A percentile compares a stretch with the other conserved stretches of the same genome.
These are phyloP conservation scores for Lepidotrigona ventralis DNA, from an alignment of 1,140 invertebrate species.

Conservation along the genomic window DNA sequence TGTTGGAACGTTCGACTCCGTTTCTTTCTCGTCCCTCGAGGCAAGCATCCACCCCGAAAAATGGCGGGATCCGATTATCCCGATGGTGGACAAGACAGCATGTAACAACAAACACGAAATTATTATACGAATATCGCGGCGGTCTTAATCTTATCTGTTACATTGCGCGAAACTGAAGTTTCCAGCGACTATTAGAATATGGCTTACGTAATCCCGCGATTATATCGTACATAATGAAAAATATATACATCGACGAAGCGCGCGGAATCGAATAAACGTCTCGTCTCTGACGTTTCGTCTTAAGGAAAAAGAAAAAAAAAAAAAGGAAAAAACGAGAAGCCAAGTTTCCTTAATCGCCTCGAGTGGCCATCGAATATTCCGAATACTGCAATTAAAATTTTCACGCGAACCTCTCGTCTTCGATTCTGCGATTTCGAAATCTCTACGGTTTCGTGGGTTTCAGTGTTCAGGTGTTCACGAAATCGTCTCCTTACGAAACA, in stretches of 20 bases:
- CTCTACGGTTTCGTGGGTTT: no score
- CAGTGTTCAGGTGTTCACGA: neutral
- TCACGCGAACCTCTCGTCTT: neutral
- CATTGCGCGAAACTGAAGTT: neutral
- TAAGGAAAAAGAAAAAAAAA: neutral
- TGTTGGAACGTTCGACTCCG: neutral
- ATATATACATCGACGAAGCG: neutral
- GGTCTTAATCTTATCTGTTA: slow-evolving; percentile 39
- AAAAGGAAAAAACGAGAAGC: neutral
- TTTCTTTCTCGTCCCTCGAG: neutral
- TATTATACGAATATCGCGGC: slow-evolving; percentile 12
- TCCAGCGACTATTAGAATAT: slow-evolving; percentile 3
- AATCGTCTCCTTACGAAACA: neutral
- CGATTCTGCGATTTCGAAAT: neutral
- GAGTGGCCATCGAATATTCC: neutral
- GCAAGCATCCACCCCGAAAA: no score
- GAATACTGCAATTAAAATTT: neutral
- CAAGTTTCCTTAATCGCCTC: neutral
- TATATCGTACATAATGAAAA: neutral
- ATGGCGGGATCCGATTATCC: neutral
- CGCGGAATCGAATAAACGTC: neutral
- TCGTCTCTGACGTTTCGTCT: neutral
- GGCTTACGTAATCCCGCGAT: neutral
- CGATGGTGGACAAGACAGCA: no score
- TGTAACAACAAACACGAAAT: neutral